Base-by-base conservation (phyloP, 2,888 invertebrate species). In the Yponomeuta malinellus region DNA sequence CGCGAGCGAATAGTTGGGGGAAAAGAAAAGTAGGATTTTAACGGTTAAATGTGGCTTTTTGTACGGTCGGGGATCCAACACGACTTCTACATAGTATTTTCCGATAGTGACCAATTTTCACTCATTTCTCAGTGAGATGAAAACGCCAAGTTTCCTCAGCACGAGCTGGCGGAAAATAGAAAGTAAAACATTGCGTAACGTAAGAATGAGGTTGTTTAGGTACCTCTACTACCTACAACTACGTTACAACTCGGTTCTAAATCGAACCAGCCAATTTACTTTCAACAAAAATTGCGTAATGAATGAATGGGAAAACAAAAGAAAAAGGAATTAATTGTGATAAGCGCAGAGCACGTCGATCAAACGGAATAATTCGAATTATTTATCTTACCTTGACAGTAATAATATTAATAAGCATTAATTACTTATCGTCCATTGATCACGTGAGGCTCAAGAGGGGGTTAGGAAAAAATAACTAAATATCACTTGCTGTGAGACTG, bases 121-220 rank as follows among this genome's bases (percentile, higher is more conserved):
- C 52, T 15, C 52, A 59, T 59, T 5, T 15, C 52, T 6, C 15
- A 15, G 15, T 59, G 52, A 59, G 52, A 59, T 59, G 12, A 15
- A 15, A 59, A 59, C 52, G 15, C 52, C 12, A 59, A 59, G 6
- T 59, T 59, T 12, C 15, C 52, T 15, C 15, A 59, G 15, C 52
- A 59, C 52, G 52, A 12, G 52, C 5, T 59, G 31, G 67, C 9
- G 67, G 67, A 68, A 68, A 68, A 68, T 68, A 68, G 67, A 68
- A 68, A 68, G 67, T 68, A 68, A 68, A 68, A 68, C 65, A 65
- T 65, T 29, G 67, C n/a, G n/a, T 64, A 33, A 68, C 43, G 67
- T 12, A 68, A 68, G 52, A 59, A 31, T 48, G 43, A 43, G 48
- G 48, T 68, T 37, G 67, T 43, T 8, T 43, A 65, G 10, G 33